phyloP scores from a whole-genome alignment of 1,140 invertebrate genomes.

The Acromyrmex echinatior region DNA sequence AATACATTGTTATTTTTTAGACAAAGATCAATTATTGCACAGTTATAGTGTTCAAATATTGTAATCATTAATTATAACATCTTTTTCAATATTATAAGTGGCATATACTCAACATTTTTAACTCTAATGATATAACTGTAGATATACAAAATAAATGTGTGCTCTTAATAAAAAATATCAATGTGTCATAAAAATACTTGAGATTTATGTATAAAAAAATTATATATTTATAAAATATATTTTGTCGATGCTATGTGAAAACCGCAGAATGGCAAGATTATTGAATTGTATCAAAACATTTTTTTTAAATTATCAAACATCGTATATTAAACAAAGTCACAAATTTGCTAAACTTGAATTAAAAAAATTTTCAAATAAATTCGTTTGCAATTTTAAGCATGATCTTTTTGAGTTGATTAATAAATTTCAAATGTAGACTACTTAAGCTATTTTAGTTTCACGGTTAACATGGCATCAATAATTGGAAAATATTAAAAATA shows the following conservation, averaged over 20 bases:
- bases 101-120: neutral
- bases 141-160: constrained; percentile 27
- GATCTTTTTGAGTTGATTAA: neutral
- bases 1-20: constrained; percentile 20
- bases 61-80: constrained; percentile 1
- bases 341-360: neutral
- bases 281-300: neutral
- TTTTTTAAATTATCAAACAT: neutral
- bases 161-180: constrained; percentile 51
- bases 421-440: neutral
- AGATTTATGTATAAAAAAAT: constrained; percentile 32
- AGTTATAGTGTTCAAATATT: neutral
- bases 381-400: neutral
- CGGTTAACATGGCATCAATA: constrained; percentile 11
- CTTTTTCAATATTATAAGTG: neutral
- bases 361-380: neutral
- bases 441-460: neutral
- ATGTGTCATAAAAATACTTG: constrained; percentile 23
- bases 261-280: neutral
- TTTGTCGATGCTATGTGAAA: neutral
- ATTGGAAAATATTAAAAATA: constrained; percentile 27
- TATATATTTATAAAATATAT: neutral
- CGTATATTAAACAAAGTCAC: neutral
- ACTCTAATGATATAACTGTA: neutral
- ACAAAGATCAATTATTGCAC: constrained; percentile 12